phyloP scores from a whole-genome alignment of 2,113 vertebrate genomes.

The Halcyon malimbica region DNA sequence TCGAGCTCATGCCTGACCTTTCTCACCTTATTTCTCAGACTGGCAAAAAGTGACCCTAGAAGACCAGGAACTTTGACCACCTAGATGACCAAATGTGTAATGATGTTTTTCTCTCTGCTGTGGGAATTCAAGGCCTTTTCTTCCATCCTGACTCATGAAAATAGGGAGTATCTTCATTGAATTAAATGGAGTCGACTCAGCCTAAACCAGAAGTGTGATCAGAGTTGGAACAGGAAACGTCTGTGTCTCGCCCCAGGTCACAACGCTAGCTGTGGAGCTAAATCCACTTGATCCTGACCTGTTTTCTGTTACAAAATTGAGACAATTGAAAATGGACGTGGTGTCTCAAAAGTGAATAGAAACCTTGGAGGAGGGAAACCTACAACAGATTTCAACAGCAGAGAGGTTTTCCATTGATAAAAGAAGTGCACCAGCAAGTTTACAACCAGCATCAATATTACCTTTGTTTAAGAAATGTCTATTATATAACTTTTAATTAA shows the following conservation, averaged over 20 bases:
- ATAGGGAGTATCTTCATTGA: not conserved
- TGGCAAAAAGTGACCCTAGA: not conserved
- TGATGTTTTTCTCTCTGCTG: not conserved
- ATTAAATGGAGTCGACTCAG: not conserved
- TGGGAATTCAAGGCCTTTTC: not conserved
- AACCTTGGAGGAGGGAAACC: not conserved
- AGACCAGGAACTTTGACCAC: not conserved
- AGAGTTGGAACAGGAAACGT: not conserved
- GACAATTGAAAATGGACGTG: not conserved
- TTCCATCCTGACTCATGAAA: not conserved
- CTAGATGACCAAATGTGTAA: not conserved
- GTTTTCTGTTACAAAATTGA: not conserved
- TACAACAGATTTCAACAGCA: not conserved
- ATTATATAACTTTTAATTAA: not conserved
- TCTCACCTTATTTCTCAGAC: not conserved
- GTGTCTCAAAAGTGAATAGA: not conserved
- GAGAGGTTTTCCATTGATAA: not conserved
- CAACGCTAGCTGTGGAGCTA: not conserved
- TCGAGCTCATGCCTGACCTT: not conserved
- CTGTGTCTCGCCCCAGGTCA: not conserved
- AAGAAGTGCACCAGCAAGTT: not conserved
- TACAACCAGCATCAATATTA: not conserved
- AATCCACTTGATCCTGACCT: not conserved
- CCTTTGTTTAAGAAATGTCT: not conserved
- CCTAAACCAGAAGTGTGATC: not conserved